Evolutionary conservation across 1,140 invertebrate species (phyloP).

Genomic region (Euwallacea fornicatus): DNA sequence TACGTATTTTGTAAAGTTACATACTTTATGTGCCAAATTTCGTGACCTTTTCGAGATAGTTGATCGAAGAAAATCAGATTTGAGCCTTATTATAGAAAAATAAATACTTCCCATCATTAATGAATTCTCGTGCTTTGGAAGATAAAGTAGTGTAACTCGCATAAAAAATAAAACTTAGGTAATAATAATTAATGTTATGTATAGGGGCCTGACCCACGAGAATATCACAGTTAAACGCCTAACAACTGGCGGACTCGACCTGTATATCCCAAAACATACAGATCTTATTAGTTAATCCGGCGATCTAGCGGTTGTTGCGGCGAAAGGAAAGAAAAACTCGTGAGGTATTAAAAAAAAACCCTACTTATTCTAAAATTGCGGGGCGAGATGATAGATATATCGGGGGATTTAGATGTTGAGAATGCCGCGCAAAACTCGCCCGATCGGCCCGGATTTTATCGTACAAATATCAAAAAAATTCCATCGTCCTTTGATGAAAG

Average conservation of each 20-base stretch:
- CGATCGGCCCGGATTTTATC: slow-evolving; percentile 11
- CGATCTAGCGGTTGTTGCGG: too few relatives aligned
- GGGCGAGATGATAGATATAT: too few relatives aligned
- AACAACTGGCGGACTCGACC: slow-evolving; percentile 41
- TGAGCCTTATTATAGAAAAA: neutral
- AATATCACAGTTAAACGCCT: slow-evolving; percentile 52
- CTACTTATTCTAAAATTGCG: too few relatives aligned
- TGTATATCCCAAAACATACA: slow-evolving; percentile 41
- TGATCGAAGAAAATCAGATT: neutral
- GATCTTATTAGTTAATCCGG: slow-evolving; percentile 24
- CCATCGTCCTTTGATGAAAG: slow-evolving; percentile 28
- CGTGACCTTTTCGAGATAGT: neutral
- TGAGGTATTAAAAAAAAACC: too few relatives aligned
- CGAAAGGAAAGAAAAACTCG: too few relatives aligned
- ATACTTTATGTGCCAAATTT: neutral
- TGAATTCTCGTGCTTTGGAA: neutral
- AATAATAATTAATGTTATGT: slow-evolving; percentile 28
- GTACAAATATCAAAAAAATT: slow-evolving; percentile 37
- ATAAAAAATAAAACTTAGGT: slow-evolving; percentile 3
- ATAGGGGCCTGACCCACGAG: slow-evolving; percentile 50
- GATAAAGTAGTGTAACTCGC: neutral
- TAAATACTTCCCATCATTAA: neutral
- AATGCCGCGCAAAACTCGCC: neutral
- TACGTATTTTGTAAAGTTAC: neutral
- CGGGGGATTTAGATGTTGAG: neutral